Evolutionary conservation across 2,888 invertebrate genomes (phyloP).

Genomic region (Diarsia rubi): DNA sequence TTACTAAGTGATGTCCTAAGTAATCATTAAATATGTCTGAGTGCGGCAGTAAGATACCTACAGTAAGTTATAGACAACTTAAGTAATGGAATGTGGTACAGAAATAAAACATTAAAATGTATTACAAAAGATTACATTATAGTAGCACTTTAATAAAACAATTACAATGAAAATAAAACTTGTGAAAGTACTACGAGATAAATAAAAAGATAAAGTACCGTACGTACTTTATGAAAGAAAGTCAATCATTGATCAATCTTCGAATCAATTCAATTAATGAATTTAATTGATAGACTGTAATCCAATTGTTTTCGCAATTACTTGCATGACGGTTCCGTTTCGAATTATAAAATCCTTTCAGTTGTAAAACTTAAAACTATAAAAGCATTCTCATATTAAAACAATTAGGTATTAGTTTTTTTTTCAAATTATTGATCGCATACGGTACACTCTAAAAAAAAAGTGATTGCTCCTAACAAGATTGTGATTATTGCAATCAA

Average conservation of each 20-base stretch:
- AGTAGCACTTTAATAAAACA: neutral
- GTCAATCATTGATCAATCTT: conserved; percentile 32
- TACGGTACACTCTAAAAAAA: no score
- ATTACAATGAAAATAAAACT: conserved; percentile 9
- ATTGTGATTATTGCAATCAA: no score
- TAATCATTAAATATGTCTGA: no score
- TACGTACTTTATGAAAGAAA: conserved; percentile 27
- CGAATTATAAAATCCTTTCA: conserved; percentile 54
- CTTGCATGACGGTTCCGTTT: conserved; percentile 42
- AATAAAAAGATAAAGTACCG: conserved; percentile 15
- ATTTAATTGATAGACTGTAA: conserved; percentile 44
- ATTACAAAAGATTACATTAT: neutral
- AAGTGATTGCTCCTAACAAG: no score
- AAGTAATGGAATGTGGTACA: neutral
- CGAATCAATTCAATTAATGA: conserved; percentile 24
- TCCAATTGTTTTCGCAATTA: conserved; percentile 42
- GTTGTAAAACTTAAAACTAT: conserved; percentile 55
- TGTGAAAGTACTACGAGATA: conserved; percentile 20
- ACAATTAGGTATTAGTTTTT: no score
- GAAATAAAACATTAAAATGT: neutral
- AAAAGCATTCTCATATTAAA: neutral
- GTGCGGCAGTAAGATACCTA: no score
- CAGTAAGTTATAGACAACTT: neutral
- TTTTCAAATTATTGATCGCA: no score
- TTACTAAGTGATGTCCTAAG: no score